Percentiles rank a stretch among this genome's conserved stretches.
Evolutionary conservation across 1,140 invertebrate genomes (phyloP).

Genomic region (Sarcophaga bullata): DNA sequence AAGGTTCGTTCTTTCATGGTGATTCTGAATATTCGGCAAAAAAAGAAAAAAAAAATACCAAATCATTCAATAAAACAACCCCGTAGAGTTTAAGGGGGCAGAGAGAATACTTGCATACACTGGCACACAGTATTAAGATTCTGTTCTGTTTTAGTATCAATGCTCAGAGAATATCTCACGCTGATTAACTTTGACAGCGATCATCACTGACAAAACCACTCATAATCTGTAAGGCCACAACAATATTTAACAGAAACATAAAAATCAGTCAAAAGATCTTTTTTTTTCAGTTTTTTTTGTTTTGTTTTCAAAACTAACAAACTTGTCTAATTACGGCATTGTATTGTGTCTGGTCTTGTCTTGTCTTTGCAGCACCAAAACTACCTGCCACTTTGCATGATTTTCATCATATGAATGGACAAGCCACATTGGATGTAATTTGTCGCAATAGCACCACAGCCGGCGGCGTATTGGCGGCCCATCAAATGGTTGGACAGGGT

Average conservation of each 20-base stretch:
- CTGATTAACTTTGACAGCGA: conserved; percentile 65
- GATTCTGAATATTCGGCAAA: not conserved
- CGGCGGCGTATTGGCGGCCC: conserved; percentile 38
- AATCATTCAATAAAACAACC: conserved; percentile 24
- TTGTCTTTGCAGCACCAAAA: conserved; percentile 71
- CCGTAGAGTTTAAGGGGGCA: conserved; percentile 16
- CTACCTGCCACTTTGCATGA: conserved; percentile 69
- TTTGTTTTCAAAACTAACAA: conserved; percentile 12
- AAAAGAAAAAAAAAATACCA: not conserved
- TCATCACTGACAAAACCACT: conserved; percentile 50
- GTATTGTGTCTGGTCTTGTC: conserved; percentile 22
- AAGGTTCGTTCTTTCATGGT: no score
- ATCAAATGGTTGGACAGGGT: conserved; percentile 35
- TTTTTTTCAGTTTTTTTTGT: not conserved
- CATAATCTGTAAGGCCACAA: conserved; percentile 44
- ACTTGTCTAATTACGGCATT: conserved; percentile 36
- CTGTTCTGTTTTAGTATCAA: conserved; percentile 5
- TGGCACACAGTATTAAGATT: not conserved
- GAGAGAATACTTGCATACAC: not conserved
- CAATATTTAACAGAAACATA: conserved; percentile 26
- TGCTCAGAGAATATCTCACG: conserved; percentile 43
- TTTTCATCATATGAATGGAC: conserved; percentile 62
- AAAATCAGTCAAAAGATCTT: not conserved
- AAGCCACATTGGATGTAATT: conserved; percentile 50
- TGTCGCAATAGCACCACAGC: conserved; percentile 53